Evolutionary conservation across 2,888 invertebrate species (phyloP).

Genomic region (Dasysyrphus albostriatus): DNA sequence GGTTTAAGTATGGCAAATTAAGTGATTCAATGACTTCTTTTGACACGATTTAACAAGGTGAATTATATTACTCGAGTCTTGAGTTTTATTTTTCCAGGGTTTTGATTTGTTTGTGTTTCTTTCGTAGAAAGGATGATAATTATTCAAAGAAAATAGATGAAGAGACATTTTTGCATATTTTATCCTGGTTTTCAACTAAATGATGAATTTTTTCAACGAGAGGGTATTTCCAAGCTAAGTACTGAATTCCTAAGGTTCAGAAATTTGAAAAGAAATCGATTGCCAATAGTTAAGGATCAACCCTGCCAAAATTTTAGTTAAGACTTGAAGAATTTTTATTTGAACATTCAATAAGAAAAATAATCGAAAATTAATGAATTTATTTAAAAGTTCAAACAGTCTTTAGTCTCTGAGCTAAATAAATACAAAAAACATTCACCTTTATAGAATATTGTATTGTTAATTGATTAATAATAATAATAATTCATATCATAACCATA

Average conservation of each 20-base stretch:
- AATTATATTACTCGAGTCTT: slow-evolving; percentile 51
- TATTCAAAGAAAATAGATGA: background rate
- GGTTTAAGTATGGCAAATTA: slow-evolving; percentile 55
- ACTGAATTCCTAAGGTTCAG: no score
- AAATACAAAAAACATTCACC: background rate
- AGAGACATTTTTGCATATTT: background rate
- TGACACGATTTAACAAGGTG: slow-evolving; percentile 71
- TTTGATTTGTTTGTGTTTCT: slow-evolving; percentile 52
- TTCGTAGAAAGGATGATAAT: background rate
- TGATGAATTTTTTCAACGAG: background rate
- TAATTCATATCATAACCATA: slow-evolving; percentile 61
- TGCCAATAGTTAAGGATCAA: no score
- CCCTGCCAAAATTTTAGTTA: no score
- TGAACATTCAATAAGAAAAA: no score
- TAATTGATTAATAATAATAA: background rate
- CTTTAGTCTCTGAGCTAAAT: no score
- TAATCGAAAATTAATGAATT: no score
- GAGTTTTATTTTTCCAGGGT: background rate
- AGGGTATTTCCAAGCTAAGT: background rate
- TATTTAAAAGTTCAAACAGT: no score
- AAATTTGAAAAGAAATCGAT: no score
- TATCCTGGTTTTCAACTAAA: background rate
- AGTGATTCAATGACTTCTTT: slow-evolving; percentile 70
- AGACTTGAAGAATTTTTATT: no score
- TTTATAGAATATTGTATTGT: background rate